phyloP scores from a whole-genome alignment of 92 coral and sea anemone genomes.

The Porites evermanni region DNA sequence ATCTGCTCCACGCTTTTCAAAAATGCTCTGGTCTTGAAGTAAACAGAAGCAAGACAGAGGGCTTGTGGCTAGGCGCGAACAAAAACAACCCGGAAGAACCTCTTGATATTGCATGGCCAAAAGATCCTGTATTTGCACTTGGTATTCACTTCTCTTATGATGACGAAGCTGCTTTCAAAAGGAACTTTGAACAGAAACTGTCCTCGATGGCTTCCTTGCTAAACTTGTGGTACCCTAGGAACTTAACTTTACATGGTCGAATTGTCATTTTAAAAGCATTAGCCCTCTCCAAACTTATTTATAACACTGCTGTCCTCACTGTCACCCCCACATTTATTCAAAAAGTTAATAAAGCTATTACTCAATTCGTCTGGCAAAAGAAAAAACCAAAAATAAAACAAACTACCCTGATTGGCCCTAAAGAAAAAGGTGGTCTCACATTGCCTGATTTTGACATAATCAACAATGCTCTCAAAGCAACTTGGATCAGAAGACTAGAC shows the following conservation, averaged over 20 bases:
- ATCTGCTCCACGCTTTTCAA: not conserved
- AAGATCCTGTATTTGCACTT: not conserved
- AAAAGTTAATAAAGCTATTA: no score
- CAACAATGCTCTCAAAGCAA: no score
- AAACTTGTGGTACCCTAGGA: not conserved
- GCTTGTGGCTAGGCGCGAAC: not conserved
- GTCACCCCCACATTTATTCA: not conserved
- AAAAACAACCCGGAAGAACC: not conserved
- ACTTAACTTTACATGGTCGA: not conserved
- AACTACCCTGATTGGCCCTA: no score
- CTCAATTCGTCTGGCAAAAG: no score
- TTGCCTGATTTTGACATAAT: no score
- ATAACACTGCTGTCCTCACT: not conserved
- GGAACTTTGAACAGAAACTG: not conserved
- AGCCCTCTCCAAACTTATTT: not conserved
- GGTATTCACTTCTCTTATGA: not conserved
- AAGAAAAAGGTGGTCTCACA: no score
- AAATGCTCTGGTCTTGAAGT: slow-evolving; percentile 1
- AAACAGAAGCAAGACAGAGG: not conserved
- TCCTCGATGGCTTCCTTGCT: not conserved
- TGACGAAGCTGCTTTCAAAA: not conserved
- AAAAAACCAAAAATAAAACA: no score
- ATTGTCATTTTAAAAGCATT: not conserved
- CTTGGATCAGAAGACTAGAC: no score
- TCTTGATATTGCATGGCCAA: not conserved